Percentiles rank a stretch among this genome's conserved stretches.
phyloP scores from a whole-genome alignment of 2,888 invertebrate species.

The Tinea trinotella region DNA sequence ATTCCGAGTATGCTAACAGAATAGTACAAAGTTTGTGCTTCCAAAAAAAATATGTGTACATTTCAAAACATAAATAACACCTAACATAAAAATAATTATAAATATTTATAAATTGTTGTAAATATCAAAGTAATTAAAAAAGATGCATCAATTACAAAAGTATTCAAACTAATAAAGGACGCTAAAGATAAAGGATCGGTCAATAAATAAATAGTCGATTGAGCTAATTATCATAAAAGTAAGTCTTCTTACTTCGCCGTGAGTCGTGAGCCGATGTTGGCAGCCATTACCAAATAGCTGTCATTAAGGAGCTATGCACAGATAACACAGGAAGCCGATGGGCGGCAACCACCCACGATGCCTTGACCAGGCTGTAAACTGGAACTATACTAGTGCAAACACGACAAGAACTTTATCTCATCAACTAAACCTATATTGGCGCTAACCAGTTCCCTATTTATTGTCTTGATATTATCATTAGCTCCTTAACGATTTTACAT shows the following conservation, averaged over 20 bases:
- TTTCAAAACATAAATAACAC: too few relatives aligned
- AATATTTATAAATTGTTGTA: too few relatives aligned
- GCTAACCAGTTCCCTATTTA: constrained; percentile 5
- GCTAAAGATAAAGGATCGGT: constrained; percentile 51
- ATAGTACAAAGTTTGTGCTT: neutral
- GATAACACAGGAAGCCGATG: constrained; percentile 20
- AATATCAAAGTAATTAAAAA: too few relatives aligned
- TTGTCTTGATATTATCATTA: neutral
- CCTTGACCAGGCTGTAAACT: constrained; percentile 39
- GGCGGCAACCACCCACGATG: constrained; percentile 16
- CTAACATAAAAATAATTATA: too few relatives aligned
- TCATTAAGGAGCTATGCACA: constrained; percentile 49
- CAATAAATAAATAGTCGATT: constrained; percentile 56
- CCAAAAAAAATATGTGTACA: neutral
- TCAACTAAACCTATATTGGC: neutral
- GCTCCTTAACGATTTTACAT: neutral
- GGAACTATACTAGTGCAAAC: constrained; percentile 42
- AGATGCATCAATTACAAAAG: neutral
- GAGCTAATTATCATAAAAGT: constrained; percentile 66
- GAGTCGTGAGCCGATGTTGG: constrained; percentile 22
- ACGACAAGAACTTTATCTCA: constrained; percentile 20
- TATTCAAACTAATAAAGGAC: constrained; percentile 50
- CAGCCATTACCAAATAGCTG: constrained; percentile 60
- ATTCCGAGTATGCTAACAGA: neutral
- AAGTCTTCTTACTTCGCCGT: constrained; percentile 40